Percentiles rank a stretch among this genome's conserved stretches.
Evolutionary conservation across 1,140 invertebrate species (phyloP).

Genomic region (Notospermus geniculatus): DNA sequence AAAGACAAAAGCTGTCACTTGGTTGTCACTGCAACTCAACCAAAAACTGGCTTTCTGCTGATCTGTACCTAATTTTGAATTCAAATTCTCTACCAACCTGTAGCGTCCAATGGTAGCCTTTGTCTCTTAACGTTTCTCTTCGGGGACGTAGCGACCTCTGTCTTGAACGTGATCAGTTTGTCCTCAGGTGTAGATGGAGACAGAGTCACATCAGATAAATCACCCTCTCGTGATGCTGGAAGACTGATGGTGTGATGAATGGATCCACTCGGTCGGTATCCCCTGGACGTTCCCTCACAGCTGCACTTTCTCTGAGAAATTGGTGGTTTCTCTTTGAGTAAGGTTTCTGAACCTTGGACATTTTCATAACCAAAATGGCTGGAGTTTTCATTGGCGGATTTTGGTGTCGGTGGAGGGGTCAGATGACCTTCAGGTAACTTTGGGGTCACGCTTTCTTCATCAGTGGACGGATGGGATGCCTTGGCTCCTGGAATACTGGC

Average conservation of each 20-base stretch:
- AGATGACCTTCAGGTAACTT: too few relatives aligned
- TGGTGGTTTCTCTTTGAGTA: too few relatives aligned
- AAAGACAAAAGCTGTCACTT: background rate
- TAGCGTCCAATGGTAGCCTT: background rate
- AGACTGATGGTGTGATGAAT: slow-evolving; percentile 6
- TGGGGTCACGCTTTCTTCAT: too few relatives aligned
- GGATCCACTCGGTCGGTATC: background rate
- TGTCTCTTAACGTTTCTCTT: slow-evolving; percentile 2
- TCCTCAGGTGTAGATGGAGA: slow-evolving; percentile 28
- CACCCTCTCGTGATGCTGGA: slow-evolving; percentile 13
- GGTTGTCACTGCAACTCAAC: too few relatives aligned
- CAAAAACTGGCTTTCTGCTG: background rate
- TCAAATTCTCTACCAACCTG: background rate
- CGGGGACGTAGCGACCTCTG: slow-evolving; percentile 43
- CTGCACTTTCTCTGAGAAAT: too few relatives aligned
- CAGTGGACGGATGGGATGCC: too few relatives aligned
- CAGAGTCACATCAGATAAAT: slow-evolving; percentile 23
- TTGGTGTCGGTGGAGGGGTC: too few relatives aligned
- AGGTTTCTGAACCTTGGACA: too few relatives aligned
- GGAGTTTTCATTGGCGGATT: too few relatives aligned
- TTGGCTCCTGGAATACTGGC: background rate
- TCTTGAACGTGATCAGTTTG: slow-evolving; percentile 48
- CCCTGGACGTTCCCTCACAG: too few relatives aligned
- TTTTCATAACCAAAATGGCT: too few relatives aligned
- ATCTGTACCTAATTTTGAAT: too few relatives aligned